These are phyloP conservation scores for Bombus huntii DNA, from an alignment of 1,140 invertebrate genomes.

Conservation along the genomic window DNA sequence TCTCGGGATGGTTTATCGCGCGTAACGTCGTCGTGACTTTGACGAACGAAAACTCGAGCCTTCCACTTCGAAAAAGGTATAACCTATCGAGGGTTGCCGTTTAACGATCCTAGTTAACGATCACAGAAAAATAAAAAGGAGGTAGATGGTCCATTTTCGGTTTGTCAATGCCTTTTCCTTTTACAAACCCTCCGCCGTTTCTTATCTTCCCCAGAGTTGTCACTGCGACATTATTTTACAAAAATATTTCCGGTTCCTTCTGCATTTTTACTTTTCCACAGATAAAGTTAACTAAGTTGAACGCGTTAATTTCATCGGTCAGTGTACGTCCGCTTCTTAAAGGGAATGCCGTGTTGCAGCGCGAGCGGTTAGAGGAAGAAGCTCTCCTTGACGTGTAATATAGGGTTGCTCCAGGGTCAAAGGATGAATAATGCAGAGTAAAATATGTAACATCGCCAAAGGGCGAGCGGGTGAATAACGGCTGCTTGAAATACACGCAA, in stretches of 20 bases:
- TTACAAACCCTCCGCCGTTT: not conserved
- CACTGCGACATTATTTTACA: not conserved
- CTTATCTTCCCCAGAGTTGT: not conserved
- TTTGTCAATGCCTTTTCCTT: not conserved
- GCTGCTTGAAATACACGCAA: slow-evolving; percentile 16
- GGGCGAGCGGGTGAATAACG: slow-evolving; percentile 22
- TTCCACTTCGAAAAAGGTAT: not conserved
- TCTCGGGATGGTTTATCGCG: slow-evolving; percentile 59
- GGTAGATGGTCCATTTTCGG: not conserved
- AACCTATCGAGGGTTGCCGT: slow-evolving; percentile 46
- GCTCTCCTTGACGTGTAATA: not conserved
- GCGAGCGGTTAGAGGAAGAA: not conserved
- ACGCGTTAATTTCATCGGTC: slow-evolving; percentile 37
- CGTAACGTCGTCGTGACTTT: slow-evolving; percentile 46
- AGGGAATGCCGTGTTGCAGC: slow-evolving; percentile 45
- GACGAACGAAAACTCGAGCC: not conserved
- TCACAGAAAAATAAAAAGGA: slow-evolving; percentile 35
- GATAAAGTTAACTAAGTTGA: too few species aligned
- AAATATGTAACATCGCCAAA: slow-evolving; percentile 38
- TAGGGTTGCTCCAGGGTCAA: not conserved
- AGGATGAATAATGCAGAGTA: slow-evolving; percentile 45
- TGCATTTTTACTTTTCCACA: too few species aligned
- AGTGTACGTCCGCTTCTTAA: slow-evolving; percentile 39
- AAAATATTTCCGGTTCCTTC: too few species aligned
- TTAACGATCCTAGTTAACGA: slow-evolving; percentile 68